Conservation (phyloP, 2,888 invertebrate genomes). For the Hyposoter dolosus region DNA sequence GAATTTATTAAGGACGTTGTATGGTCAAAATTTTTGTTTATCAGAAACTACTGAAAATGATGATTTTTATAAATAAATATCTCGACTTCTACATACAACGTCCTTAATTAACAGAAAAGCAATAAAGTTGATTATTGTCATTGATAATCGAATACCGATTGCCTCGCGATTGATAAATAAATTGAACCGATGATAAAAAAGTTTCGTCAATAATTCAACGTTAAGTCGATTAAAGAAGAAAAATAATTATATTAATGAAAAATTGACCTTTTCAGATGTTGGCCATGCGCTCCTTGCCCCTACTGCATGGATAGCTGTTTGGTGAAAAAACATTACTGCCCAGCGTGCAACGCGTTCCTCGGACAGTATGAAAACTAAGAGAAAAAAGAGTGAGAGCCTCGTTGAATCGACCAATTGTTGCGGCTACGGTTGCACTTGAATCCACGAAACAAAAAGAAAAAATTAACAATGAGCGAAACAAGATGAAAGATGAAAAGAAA, state of each 20-base stretch:
- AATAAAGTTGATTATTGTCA: background rate
- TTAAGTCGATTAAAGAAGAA: background rate
- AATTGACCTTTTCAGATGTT: constrained; percentile 79
- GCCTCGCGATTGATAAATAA: background rate
- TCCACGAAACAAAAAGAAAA: constrained; percentile 4
- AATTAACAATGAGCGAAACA: background rate
- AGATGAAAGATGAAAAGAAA: background rate
- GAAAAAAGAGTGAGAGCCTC: background rate
- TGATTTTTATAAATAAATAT: too few relatives aligned
- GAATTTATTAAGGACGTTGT: too few relatives aligned
- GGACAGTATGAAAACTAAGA: constrained; percentile 80
- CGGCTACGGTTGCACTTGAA: background rate
- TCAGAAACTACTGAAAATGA: too few relatives aligned
- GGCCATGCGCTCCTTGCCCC: constrained; percentile 84
- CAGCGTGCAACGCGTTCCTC: constrained; percentile 84
- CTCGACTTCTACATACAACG: too few relatives aligned
- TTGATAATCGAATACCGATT: background rate
- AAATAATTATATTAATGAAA: background rate
- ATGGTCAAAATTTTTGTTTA: too few relatives aligned
- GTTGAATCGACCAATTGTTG: background rate
- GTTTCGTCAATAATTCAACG: too few relatives aligned
- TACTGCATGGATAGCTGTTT: constrained; percentile 85
- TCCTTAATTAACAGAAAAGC: background rate
- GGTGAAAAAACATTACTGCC: constrained; percentile 85
- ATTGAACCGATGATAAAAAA: background rate